A percentile compares a stretch with the other conserved stretches of the same genome.
These are phyloP conservation scores for Vulpes lagopus DNA, from an alignment of 2,113 vertebrate genomes.

Conservation along the genomic window DNA sequence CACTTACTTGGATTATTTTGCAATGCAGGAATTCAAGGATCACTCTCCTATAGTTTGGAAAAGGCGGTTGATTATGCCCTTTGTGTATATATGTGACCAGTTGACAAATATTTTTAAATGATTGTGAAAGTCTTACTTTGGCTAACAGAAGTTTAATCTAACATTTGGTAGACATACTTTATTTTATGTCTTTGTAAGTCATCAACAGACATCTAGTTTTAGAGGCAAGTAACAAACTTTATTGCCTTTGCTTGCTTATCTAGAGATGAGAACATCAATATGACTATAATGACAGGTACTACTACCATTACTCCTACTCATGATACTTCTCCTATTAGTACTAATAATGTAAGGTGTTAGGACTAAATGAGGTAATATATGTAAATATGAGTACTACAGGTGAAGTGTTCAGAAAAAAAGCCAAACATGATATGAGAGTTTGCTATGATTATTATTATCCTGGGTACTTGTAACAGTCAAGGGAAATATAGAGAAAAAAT, in stretches of 20 bases:
- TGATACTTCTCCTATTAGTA: neutral
- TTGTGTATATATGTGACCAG: neutral
- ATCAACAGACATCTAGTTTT: neutral
- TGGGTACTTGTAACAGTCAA: neutral
- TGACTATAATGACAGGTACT: neutral
- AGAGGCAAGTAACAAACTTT: conserved; percentile 29
- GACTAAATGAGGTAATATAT: conserved; percentile 17
- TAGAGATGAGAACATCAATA: conserved; percentile 48
- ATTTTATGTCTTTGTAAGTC: conserved; percentile 46
- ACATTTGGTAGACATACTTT: neutral
- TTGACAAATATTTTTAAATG: conserved; percentile 20
- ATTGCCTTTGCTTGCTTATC: neutral
- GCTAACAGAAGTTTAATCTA: neutral
- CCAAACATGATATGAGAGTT: neutral
- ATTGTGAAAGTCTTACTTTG: conserved; percentile 27
- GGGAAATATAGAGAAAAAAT: conserved; percentile 11
- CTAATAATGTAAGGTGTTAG: neutral
- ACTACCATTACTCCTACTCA: neutral
- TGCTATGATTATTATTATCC: neutral
- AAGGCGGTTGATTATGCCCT: conserved; percentile 23
- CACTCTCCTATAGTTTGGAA: conserved; percentile 32
- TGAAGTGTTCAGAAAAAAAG: conserved; percentile 13
- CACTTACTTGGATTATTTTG: conserved; percentile 37
- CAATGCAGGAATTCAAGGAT: conserved; percentile 52
- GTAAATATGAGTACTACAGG: neutral